Evolutionary conservation across 2,113 vertebrate species (phyloP).

Genomic region (Dromas ardeola): DNA sequence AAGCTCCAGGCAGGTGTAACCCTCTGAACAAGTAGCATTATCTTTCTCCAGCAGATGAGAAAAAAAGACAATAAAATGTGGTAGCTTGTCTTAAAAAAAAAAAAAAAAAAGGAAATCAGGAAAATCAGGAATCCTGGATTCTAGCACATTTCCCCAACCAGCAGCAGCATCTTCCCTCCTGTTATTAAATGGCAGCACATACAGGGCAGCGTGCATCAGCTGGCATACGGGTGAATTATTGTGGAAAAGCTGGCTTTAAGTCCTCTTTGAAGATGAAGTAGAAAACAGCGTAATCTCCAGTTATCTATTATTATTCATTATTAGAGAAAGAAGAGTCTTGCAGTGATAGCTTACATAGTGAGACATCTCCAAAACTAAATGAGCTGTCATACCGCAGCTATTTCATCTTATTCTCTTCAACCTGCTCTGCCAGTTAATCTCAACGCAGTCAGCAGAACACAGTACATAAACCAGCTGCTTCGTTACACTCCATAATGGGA

Average conservation of each 20-base stretch:
- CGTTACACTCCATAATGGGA: rapidly evolving
- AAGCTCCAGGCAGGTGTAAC: neutral
- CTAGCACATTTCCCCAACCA: neutral
- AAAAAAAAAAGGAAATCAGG: too few species aligned
- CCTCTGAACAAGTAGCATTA: neutral
- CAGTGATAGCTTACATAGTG: rapidly evolving
- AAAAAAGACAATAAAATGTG: neutral
- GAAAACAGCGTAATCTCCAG: neutral
- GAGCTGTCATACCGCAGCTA: neutral
- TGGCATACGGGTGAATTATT: rapidly evolving
- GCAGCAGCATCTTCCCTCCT: neutral
- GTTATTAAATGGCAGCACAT: neutral
- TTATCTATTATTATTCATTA: neutral
- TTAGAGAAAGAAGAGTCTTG: neutral
- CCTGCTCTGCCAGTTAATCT: neutral
- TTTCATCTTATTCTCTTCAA: neutral
- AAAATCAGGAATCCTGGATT: neutral
- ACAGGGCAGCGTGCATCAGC: neutral
- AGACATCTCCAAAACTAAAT: neutral
- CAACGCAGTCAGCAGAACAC: neutral
- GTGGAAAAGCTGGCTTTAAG: neutral
- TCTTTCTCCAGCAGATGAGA: neutral
- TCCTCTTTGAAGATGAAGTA: neutral
- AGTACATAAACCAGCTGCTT: rapidly evolving
- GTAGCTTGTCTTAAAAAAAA: neutral